These are phyloP conservation scores for Macropis europaea DNA, from an alignment of 2,888 invertebrate species.

Conservation along the genomic window DNA sequence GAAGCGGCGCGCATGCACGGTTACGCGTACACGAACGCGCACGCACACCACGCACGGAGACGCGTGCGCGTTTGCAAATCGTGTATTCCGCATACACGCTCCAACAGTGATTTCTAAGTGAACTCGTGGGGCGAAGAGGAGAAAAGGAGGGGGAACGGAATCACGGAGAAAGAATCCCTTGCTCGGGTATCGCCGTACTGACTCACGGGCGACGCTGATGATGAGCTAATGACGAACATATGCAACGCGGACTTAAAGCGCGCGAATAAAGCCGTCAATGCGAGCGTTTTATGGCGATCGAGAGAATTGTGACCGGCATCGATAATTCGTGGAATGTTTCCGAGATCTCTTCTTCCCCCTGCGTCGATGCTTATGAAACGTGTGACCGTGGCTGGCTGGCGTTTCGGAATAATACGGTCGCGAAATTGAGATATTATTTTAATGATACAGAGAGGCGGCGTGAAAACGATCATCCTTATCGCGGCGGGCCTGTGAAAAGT, in stretches of 20 bases:
- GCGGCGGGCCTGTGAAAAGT: neutral
- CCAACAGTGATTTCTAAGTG: constrained; percentile 56
- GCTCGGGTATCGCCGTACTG: constrained; percentile 50
- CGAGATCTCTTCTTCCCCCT: neutral
- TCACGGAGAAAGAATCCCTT: constrained; percentile 63
- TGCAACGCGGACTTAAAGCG: constrained; percentile 38
- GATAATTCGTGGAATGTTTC: neutral
- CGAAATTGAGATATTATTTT: neutral
- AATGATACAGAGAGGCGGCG: neutral
- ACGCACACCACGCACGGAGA: constrained; percentile 5
- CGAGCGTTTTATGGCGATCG: constrained; percentile 3
- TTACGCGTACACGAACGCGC: neutral
- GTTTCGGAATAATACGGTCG: too few relatives aligned
- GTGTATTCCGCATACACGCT: constrained; percentile 50
- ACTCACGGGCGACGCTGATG: constrained; percentile 53
- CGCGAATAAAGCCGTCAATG: constrained; percentile 43
- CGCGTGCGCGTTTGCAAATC: constrained; percentile 55
- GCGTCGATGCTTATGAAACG: too few relatives aligned
- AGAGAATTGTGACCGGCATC: constrained; percentile 1
- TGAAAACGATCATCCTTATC: neutral
- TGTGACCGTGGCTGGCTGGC: too few relatives aligned
- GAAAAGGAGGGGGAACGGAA: constrained; percentile 13
- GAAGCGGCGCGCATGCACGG: constrained; percentile 22
- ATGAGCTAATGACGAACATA: constrained; percentile 63
- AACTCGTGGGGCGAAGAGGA: constrained; percentile 20